Evolutionary conservation across 2,888 invertebrate species (phyloP).

Genomic region (Meiosimyza platycephala): DNA sequence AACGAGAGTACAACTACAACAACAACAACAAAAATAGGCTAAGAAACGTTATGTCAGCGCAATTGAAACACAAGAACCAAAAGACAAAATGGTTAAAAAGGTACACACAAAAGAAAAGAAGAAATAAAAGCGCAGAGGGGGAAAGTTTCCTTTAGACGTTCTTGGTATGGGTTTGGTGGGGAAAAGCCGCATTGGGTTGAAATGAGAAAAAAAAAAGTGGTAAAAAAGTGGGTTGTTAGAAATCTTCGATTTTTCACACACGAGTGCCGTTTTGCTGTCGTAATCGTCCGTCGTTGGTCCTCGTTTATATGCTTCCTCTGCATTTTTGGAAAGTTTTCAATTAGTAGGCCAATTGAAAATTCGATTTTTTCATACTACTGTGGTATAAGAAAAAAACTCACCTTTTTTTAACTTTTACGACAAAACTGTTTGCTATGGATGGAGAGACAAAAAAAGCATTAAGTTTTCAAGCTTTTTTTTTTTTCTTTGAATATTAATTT

Average conservation of each 20-base stretch:
- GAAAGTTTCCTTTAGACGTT: neutral
- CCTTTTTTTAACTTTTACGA: conserved; percentile 35
- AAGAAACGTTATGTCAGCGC: conserved; percentile 22
- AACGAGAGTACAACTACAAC: neutral
- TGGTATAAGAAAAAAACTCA: conserved; percentile 17
- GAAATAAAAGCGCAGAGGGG: neutral
- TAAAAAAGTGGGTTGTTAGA: conserved; percentile 44
- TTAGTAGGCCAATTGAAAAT: conserved; percentile 8
- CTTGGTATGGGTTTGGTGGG: conserved; percentile 22
- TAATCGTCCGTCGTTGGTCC: conserved; percentile 14
- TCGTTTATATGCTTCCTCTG: conserved; percentile 12
- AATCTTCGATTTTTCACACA: conserved; percentile 48
- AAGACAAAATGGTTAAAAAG: conserved; percentile 4
- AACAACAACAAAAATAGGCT: neutral
- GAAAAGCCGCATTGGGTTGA: conserved; percentile 42
- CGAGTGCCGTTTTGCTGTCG: conserved; percentile 3
- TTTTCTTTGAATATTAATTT: conserved; percentile 35
- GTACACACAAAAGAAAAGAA: neutral
- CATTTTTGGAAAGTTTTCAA: neutral
- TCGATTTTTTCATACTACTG: conserved; percentile 13
- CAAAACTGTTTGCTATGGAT: conserved; percentile 52
- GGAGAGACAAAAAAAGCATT: conserved; percentile 51
- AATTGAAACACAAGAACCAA: conserved; percentile 15
- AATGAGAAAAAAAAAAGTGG: neutral
- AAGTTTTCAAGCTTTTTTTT: conserved; percentile 34